phyloP scores from a whole-genome alignment of 37 sponge, comb jelly and placozoan species.

The Aplysina aerophoba region DNA sequence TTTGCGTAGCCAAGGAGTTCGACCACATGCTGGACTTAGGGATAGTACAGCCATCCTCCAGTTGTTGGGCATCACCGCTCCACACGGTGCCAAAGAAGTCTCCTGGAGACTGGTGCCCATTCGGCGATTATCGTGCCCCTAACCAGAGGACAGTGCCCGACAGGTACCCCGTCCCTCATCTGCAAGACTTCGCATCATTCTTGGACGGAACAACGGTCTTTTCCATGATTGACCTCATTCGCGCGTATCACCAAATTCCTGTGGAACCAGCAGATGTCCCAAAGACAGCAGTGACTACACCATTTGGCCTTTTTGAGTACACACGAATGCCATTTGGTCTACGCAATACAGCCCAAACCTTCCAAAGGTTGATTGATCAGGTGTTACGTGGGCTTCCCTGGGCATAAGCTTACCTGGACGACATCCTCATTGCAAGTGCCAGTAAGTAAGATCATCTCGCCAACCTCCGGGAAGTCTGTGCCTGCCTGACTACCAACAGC shows the following conservation, averaged over 20 bases:
- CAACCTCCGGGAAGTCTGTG: slow-evolving; percentile 32
- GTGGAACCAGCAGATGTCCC: slow-evolving; percentile 19
- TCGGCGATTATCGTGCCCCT: slow-evolving; percentile 51
- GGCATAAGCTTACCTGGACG: slow-evolving; percentile 28
- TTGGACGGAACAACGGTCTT: slow-evolving; percentile 50
- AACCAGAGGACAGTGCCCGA: slow-evolving; percentile 38
- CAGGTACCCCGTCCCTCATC: slow-evolving; percentile 64
- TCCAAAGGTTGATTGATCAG: slow-evolving; percentile 43
- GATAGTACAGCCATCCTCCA: slow-evolving; percentile 70
- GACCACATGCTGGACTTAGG: slow-evolving; percentile 72
- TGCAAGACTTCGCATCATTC: slow-evolving; percentile 44
- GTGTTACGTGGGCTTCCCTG: slow-evolving; percentile 34
- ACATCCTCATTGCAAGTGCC: slow-evolving; percentile 37
- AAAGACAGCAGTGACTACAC: slow-evolving; percentile 39
- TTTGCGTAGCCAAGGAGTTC: slow-evolving; percentile 60
- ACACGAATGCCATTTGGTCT: slow-evolving; percentile 47
- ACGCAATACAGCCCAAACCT: slow-evolving; percentile 32
- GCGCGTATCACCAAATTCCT: slow-evolving; percentile 50
- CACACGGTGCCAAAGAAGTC: slow-evolving; percentile 73
- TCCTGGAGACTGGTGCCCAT: slow-evolving; percentile 64
- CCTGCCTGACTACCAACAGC: slow-evolving; percentile 20
- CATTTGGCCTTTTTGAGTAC: slow-evolving; percentile 42
- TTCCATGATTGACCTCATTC: slow-evolving; percentile 44
- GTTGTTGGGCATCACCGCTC: slow-evolving; percentile 67
- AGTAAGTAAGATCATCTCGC: slow-evolving; percentile 46